Evolutionary conservation across 2,888 invertebrate species (phyloP), one percentile per base, ranked within the genome.

Genomic region (Halocaridina rubra): DNA sequence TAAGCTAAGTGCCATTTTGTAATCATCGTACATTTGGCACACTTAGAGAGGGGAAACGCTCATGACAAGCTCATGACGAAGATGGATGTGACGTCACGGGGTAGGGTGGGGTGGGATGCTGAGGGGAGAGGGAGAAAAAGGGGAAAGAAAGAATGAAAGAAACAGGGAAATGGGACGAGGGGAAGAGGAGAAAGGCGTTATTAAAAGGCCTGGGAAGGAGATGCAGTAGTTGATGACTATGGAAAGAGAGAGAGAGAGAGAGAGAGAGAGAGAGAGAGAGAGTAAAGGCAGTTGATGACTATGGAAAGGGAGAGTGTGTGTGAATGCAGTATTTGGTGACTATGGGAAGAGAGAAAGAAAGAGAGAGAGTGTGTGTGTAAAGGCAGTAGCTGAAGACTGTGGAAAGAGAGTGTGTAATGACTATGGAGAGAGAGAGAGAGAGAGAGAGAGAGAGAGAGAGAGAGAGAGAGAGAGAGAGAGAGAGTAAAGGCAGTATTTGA

Each of bases 391-490:
- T n/a, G n/a, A n/a, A n/a, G n/a, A n/a, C n/a, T n/a, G n/a, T n/a
- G n/a, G 59, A 32, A 77, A 46, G 27, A 69, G 79, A 29, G 27
- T 46, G 85, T 67, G 78, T 29, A 53, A 59, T 67, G 10, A 57
- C 74, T 32, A 74, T 89, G 87, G 77, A 87, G n/a, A n/a, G n/a
- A n/a, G n/a, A n/a, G n/a, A n/a, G n/a, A n/a, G n/a, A n/a, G n/a
- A n/a, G n/a, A n/a, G 86, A 84, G 88, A 88, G 86, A 88, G 89
- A 89, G 88, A 89, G 88, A 46, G 46, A 46, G 46, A 46, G 46
- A 46, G 46, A 46, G 46, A 46, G 46, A 10, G 1, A 0, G 53
- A 53, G 16, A 53, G 53, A 2, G 46, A 46, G 2, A 1, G 46
- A 1, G 2, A 13, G 8, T 53, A 4, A 2, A 4, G 16, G n/a